Evolutionary conservation across 2,113 vertebrate species (phyloP).

Genomic region (Equus quagga): DNA sequence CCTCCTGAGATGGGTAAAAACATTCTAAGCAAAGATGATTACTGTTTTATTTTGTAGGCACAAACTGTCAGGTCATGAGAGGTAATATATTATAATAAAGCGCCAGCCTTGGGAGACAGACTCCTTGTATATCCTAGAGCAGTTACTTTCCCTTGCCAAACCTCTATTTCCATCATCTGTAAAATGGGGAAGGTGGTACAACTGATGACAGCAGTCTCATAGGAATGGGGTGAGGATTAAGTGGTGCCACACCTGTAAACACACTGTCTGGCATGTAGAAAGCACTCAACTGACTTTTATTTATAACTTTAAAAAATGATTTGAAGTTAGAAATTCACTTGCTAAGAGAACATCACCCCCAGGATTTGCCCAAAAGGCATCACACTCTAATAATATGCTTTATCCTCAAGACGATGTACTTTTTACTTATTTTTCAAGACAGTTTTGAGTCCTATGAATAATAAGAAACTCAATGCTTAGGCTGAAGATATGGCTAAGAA

Average conservation of each 20-base stretch:
- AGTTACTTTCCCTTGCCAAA: neutral
- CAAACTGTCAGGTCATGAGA: neutral
- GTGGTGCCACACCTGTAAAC: neutral
- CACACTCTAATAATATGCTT: neutral
- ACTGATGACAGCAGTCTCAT: neutral
- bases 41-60: neutral
- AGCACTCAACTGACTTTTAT: neutral
- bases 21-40: neutral
- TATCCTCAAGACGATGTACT: neutral
- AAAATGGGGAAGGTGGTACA: neutral
- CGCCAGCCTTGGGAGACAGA: neutral
- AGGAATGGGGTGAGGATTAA: neutral
- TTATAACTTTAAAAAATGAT: neutral
- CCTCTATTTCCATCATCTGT: neutral
- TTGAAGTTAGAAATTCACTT: constrained; percentile 9
- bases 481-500: neutral
- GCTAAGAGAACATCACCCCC: neutral
- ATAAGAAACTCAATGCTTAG: neutral
- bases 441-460: constrained; percentile 31
- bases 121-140: neutral
- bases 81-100: neutral
- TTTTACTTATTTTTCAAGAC: constrained; percentile 40
- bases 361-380: neutral
- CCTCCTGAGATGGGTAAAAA: neutral
- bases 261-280: neutral